These are phyloP conservation scores for Actinernus sp. DNA, from an alignment of 92 coral and sea anemone genomes.

Conservation along the genomic window DNA sequence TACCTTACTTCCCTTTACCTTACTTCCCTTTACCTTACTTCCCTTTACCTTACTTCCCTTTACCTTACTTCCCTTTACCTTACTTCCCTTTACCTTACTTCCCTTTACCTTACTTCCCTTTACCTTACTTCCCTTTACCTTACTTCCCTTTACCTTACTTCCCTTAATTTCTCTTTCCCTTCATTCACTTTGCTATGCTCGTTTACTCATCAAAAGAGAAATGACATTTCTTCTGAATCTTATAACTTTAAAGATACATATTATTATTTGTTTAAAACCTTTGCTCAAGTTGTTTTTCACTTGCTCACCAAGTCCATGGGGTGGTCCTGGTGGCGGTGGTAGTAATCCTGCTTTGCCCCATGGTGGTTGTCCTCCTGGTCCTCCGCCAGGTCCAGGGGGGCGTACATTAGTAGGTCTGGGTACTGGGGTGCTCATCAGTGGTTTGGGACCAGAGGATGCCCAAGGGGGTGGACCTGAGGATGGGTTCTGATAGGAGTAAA, in stretches of 20 bases:
- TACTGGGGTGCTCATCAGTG: slow-evolving; percentile 98
- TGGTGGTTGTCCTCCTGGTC: slow-evolving; percentile 61
- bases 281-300: neutral
- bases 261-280: neutral
- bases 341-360: slow-evolving; percentile 65
- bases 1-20: too few relatives aligned
- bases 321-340: slow-evolving; percentile 40
- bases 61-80: too few relatives aligned
- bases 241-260: neutral
- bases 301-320: slow-evolving; percentile 15
- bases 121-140: too few relatives aligned
- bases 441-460: slow-evolving; percentile 73
- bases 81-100: too few relatives aligned
- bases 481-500: too few relatives aligned
- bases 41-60: too few relatives aligned
- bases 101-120: too few relatives aligned
- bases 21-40: too few relatives aligned
- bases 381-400: slow-evolving; percentile 70
- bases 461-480: slow-evolving; percentile 5
- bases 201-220: too few relatives aligned
- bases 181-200: too few relatives aligned
- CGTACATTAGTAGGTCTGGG: slow-evolving; percentile 79
- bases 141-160: too few relatives aligned
- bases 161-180: too few relatives aligned
- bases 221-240: slow-evolving; percentile 19